Percentiles rank a stretch among this genome's conserved stretches.
Conservation (phyloP, 2,888 invertebrate genomes). For the Cremastinae sp. region DNA sequence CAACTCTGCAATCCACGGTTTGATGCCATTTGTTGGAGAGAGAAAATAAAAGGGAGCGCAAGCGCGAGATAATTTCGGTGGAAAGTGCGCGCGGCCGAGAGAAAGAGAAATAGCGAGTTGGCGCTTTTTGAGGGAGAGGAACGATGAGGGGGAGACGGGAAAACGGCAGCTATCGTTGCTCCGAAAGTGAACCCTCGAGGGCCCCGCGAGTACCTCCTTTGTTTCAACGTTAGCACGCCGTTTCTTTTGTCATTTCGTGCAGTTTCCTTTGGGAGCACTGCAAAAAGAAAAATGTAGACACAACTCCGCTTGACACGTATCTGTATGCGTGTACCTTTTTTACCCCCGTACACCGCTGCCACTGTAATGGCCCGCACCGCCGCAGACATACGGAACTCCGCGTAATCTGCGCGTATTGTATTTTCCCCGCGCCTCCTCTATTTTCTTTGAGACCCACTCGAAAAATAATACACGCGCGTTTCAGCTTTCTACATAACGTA, state of each 20-base stretch:
- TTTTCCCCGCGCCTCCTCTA: too few species aligned
- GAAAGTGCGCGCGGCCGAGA: not conserved
- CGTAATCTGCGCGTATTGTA: too few species aligned
- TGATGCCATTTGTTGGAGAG: slow-evolving; percentile 7
- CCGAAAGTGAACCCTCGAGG: slow-evolving; percentile 10
- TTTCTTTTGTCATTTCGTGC: slow-evolving; percentile 45
- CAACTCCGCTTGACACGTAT: slow-evolving; percentile 9
- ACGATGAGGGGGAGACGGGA: slow-evolving; percentile 19
- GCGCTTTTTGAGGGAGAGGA: not conserved
- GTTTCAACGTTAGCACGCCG: slow-evolving; percentile 46
- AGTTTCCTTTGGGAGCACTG: slow-evolving; percentile 29
- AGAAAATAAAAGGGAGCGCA: slow-evolving; percentile 28
- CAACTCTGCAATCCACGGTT: slow-evolving; percentile 33
- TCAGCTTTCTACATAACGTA: too few species aligned
- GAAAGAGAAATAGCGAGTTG: slow-evolving; percentile 3
- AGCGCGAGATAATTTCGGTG: not conserved
- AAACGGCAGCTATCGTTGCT: not conserved
- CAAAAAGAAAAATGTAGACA: slow-evolving; percentile 33
- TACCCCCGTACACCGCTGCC: not conserved
- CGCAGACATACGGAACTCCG: too few species aligned
- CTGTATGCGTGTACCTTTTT: not conserved
- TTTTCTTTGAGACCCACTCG: too few species aligned
- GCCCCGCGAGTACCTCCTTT: slow-evolving; percentile 42
- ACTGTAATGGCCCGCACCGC: too few species aligned
- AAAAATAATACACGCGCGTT: too few species aligned